phyloP scores from a whole-genome alignment of 2,113 vertebrate genomes.

The Todiramphus chloris region DNA sequence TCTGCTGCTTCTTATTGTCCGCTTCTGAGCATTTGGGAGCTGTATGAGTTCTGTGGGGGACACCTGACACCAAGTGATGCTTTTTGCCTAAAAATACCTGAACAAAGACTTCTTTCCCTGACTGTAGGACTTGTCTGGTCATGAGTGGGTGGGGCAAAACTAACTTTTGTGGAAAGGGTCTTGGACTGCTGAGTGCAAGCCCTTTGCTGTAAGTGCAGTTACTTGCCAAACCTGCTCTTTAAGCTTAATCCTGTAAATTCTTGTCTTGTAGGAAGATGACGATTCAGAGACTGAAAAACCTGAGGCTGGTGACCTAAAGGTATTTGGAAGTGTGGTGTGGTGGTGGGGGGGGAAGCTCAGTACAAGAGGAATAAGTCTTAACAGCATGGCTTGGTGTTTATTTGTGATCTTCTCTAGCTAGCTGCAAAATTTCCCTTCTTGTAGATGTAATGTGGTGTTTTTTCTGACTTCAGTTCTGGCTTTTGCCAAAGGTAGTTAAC shows the following conservation, averaged over 20 bases:
- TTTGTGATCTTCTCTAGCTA: conserved; percentile 1
- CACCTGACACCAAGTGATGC: neutral
- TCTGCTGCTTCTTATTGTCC: neutral
- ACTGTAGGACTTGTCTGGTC: neutral
- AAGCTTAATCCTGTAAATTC: conserved; percentile 84
- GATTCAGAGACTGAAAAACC: conserved; percentile 95
- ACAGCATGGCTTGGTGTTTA: conserved; percentile 25
- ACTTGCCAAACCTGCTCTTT: conserved; percentile 58
- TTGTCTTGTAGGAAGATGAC: conserved; percentile 96
- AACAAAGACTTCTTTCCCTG: neutral
- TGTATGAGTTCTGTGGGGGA: neutral
- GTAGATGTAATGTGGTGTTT: neutral
- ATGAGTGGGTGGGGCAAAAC: conserved; percentile 5
- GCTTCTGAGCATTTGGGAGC: neutral
- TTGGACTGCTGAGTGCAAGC: neutral
- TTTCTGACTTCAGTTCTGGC: neutral
- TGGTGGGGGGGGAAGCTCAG: conserved; percentile 61
- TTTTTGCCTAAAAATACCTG: neutral
- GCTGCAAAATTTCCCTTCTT: neutral
- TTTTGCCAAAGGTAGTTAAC: neutral
- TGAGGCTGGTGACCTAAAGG: conserved; percentile 93
- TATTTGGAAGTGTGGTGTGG: conserved; percentile 81
- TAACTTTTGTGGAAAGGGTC: conserved; percentile 16
- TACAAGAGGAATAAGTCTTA: conserved; percentile 41
- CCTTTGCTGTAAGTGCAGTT: conserved; percentile 66